These are phyloP conservation scores for Orientallactaga sibirica DNA, from an alignment of 2,797 vertebrate species.

Conservation along the genomic window DNA sequence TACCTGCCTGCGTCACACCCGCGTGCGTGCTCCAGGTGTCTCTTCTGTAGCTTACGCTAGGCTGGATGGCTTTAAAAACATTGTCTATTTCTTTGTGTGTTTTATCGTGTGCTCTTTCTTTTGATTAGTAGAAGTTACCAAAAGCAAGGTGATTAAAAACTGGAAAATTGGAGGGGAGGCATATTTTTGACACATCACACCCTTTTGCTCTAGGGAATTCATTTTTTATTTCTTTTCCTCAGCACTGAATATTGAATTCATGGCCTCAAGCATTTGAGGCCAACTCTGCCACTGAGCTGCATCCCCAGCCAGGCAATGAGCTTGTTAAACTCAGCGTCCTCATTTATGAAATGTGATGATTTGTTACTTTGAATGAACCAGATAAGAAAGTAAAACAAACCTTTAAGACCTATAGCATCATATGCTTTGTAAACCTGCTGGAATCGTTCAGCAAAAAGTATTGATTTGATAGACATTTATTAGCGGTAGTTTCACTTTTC, in stretches of 20 bases:
- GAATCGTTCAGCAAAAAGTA: background rate
- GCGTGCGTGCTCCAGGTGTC: background rate
- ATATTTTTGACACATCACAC: background rate
- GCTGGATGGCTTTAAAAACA: background rate
- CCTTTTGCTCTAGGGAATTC: background rate
- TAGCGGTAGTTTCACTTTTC: background rate
- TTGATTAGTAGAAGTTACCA: background rate
- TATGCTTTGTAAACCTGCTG: background rate
- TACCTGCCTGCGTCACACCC: background rate
- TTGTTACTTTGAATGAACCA: slow-evolving; percentile 45
- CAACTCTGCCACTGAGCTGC: background rate
- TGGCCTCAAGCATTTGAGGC: too few species aligned
- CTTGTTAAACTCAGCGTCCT: background rate
- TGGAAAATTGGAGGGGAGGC: background rate
- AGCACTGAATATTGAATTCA: background rate
- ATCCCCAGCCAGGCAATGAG: background rate
- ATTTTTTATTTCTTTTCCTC: background rate
- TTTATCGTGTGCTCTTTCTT: background rate
- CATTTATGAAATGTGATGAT: background rate
- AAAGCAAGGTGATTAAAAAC: background rate
- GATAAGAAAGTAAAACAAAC: background rate
- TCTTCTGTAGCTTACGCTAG: background rate
- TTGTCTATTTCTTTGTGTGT: background rate
- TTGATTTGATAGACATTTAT: background rate
- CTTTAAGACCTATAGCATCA: background rate